Base-by-base conservation (phyloP, 2,113 vertebrate species). In the Fregata magnificens region DNA sequence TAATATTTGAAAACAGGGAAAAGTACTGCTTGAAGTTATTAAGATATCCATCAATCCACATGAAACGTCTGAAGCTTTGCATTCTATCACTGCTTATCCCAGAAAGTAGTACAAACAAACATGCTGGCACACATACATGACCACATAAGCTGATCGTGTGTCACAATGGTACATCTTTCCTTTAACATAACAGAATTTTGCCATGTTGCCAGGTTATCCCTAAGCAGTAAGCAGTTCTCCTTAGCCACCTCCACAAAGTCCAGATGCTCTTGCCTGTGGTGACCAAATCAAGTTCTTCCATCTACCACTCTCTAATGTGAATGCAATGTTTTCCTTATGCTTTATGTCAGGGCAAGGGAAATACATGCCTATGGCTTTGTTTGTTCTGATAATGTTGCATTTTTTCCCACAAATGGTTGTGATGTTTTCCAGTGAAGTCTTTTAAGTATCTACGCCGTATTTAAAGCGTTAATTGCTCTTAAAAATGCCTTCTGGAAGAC, bases 71-170 rank as follows among this genome's bases (percentile, higher is more conserved):
- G 29, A 83, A 81, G 29, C 13, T 7, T 84, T 79, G 28, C 13
- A 52, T 81, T 70, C 61, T 45, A 12, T n/a, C 32, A 28, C 24
- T 16, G 29, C 26, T 42, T 66, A 63, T 76, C 16, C 50, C 13
- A 56, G 49, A 77, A 42, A 66, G 25, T 14, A 42, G n/a, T 26
- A 73, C 49, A 50, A 61, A 32, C 25, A 69, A 50, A 50, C 21
- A 14, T 6, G 12, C 5, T 49, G 17, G 17, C 1, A 0, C 15
- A 61, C 9, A 38, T 21, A 47, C 1, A 3, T 21, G 11, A 84
- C 14, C n/a, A 59, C 20, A 65, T n/a, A 69, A 74, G n/a, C 28
- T 36, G 29, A 42, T 20, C 3, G 7, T 26, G 45, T 4, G 11
- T 36, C 53, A 58, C 34, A 93, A 19, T 0, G 0, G 49, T 31